Evolutionary conservation across 2,113 vertebrate genomes (phyloP).

Genomic region (Jaculus jaculus): DNA sequence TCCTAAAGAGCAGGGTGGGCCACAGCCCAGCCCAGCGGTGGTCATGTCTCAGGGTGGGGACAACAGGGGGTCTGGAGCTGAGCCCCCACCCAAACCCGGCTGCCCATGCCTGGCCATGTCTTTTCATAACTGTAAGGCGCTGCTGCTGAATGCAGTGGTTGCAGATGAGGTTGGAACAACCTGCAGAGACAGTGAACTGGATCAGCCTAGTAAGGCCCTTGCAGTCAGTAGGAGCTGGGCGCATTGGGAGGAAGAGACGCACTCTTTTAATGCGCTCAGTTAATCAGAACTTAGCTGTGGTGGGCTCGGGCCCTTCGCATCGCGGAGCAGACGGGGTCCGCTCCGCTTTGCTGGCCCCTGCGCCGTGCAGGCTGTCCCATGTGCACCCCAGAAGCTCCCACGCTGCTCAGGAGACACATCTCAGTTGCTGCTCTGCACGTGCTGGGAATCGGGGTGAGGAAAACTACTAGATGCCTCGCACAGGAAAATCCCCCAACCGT

Average conservation of each 20-base stretch:
- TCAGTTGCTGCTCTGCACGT: background rate
- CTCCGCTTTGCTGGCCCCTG: background rate
- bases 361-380: background rate
- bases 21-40: background rate
- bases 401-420: background rate
- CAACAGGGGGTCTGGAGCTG: background rate
- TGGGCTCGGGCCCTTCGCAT: background rate
- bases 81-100: background rate
- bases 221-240: background rate
- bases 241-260: background rate
- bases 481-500: constrained; percentile 19
- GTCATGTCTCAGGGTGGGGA: background rate
- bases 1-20: background rate
- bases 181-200: background rate
- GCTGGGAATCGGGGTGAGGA: background rate
- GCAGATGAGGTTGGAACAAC: background rate
- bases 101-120: background rate
- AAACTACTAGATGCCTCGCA: background rate
- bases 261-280: background rate
- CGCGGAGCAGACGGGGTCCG: background rate
- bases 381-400: background rate
- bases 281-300: background rate
- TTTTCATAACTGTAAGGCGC: background rate
- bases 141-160: background rate
- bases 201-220: background rate